These are phyloP conservation scores for Rattus norvegicus DNA, from an alignment of 2,113 vertebrate species.

Conservation along the genomic window GRCr8 NC_086026.1:114569501-114570000, in stretches of 20 bases:
- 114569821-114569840: not conserved
- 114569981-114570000: slow-evolving; percentile 90
- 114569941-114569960: not conserved
- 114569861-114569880: not conserved
- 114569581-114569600: not conserved
- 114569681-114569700: not conserved
- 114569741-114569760: slow-evolving; percentile 1
- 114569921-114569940: not conserved
- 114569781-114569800: not conserved
- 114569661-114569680: not conserved
- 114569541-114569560: not conserved
- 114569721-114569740: not conserved
- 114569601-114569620: not conserved
- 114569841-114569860: not conserved
- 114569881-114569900: not conserved
- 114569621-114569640: not conserved
- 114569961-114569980: not conserved
- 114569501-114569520: not conserved
- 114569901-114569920: not conserved
- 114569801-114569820: not conserved
- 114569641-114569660: not conserved
- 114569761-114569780: not conserved
- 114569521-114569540: not conserved
- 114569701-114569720: not conserved
- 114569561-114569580: not conserved